Evolutionary conservation across 2,888 invertebrate species (phyloP).

Genomic region (Sarcophaga rosellei): DNA sequence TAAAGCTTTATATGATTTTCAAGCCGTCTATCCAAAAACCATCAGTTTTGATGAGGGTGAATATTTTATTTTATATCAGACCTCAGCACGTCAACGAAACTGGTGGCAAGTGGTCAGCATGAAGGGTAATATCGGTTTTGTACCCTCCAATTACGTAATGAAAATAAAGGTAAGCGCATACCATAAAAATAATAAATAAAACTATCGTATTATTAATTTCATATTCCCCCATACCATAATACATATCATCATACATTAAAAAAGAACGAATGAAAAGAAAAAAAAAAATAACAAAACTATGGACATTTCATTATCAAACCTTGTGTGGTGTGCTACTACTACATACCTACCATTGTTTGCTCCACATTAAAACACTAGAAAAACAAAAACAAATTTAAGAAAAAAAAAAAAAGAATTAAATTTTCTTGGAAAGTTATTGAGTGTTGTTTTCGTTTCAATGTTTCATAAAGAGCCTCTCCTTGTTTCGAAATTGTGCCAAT

Average conservation of each 20-base stretch:
- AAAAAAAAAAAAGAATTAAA: constrained; percentile 12
- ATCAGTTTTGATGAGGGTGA: constrained; percentile 91
- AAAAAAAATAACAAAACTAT: background rate
- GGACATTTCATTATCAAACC: constrained; percentile 44
- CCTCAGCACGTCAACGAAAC: constrained; percentile 88
- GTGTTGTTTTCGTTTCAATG: background rate
- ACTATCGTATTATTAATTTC: background rate
- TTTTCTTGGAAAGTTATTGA: constrained; percentile 33
- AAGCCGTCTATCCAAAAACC: constrained; percentile 91
- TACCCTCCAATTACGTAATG: constrained; percentile 93
- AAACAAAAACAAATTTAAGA: too few relatives aligned
- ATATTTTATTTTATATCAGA: constrained; percentile 90
- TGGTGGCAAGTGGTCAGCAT: constrained; percentile 95
- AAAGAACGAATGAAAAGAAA: too few relatives aligned
- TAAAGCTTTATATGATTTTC: constrained; percentile 91
- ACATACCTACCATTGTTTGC: background rate
- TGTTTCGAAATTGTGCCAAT: constrained; percentile 51
- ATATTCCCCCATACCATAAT: background rate
- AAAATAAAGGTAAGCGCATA: constrained; percentile 85
- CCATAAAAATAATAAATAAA: background rate
- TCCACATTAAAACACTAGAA: background rate
- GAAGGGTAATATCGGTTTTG: constrained; percentile 91
- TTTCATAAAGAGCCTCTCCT: constrained; percentile 27
- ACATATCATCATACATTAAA: too few relatives aligned
- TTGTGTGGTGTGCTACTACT: background rate